Percentiles rank a stretch among this genome's conserved stretches.
Conservation (phyloP, 2,888 invertebrate species). For the Dynastes tityus region DNA sequence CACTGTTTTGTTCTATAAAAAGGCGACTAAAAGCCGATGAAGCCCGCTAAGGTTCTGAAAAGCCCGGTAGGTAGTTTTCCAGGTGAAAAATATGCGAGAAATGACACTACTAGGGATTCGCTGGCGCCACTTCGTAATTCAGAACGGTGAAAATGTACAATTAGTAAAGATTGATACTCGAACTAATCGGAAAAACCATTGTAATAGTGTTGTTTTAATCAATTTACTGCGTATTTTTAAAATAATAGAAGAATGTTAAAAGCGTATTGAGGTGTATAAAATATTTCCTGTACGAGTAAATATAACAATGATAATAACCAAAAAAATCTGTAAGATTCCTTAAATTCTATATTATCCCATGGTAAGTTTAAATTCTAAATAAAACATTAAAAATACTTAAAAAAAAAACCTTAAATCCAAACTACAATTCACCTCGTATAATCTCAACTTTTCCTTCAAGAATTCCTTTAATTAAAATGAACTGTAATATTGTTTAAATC, state of each 20-base stretch:
- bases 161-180: constrained; percentile 25
- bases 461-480: no score
- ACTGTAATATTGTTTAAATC: no score
- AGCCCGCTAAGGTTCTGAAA: constrained; percentile 24
- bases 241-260: neutral
- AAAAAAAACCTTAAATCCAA: neutral
- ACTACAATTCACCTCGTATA: no score
- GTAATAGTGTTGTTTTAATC: constrained; percentile 3
- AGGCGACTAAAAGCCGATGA: neutral
- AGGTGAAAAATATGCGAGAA: constrained; percentile 42
- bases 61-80: constrained; percentile 31
- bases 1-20: no score
- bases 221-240: neutral
- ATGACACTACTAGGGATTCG: constrained; percentile 25
- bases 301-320: no score
- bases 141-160: constrained; percentile 31
- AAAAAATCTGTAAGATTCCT: no score
- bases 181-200: neutral
- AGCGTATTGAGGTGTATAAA: neutral
- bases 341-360: no score
- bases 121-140: neutral
- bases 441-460: no score
- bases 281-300: neutral
- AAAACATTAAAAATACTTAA: no score
- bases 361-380: no score